Evolutionary conservation across 2,888 invertebrate species (phyloP), one percentile per base, ranked within the genome.

Genomic region (Unio pictorum): DNA sequence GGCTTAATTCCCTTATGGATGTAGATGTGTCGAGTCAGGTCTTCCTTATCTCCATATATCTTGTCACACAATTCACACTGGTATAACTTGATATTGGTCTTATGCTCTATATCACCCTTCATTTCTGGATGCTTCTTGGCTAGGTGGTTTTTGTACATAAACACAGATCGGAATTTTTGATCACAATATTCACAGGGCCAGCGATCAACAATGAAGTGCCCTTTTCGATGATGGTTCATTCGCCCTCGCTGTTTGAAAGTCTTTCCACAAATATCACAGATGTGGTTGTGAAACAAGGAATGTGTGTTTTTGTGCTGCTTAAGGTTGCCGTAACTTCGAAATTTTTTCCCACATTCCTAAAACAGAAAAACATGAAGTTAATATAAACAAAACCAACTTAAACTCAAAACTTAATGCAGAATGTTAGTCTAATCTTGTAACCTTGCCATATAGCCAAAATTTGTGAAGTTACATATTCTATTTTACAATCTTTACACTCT

Each of bases 241-340:
- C 77, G 71, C n/a, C 75, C 73, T 8, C 70, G 73, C 56, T 73
- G 73, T 58, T 77, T 77, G 30, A 77, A 77, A 20, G 63, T 67
- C 61, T 69, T 71, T 4, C 77, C 77, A 68, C 77, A 77, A 8
- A 77, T 66, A 61, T 77, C 77, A 72, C 77, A 77, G 4, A 77
- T 68, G 62, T 63, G 74, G 11, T 72, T 67, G 55, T 67, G 64
- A 18, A 55, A 60, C 3, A 55, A 8, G 17, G 68, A 66, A 55
- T 75, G 75, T 55, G 63, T 69, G 1, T 71, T 28, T 7, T 66
- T 68, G 26, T 77, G 77, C 63, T 77, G 77, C 56, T 69, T 69
- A 23, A 77, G 61, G 67, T 77, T 75, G n/a, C 68, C 64, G 60
- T 75, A 75, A 45, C 72, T 70, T 55, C 77, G 67, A 55, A 77